Evolutionary conservation across 2,797 vertebrate species (phyloP).

Genomic region (Pyrocephalus nanus): DNA sequence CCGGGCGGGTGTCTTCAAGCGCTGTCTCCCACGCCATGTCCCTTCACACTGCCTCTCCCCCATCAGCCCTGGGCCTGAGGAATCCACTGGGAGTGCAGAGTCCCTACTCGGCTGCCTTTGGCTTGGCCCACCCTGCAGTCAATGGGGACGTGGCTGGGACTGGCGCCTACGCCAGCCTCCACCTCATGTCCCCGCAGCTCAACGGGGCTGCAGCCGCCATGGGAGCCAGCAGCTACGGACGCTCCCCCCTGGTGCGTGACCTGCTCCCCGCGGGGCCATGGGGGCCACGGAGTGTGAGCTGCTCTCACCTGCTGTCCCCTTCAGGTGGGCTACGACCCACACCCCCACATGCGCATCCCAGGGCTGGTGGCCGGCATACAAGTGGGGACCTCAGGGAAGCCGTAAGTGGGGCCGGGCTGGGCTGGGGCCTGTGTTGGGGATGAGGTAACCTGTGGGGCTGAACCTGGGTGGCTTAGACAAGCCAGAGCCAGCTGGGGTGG

Average conservation of each 20-base stretch:
- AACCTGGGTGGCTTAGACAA: accelerated
- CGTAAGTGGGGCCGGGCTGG: conserved; percentile 32
- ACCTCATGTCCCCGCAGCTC: conserved; percentile 85
- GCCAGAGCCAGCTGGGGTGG: no score
- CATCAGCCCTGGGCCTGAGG: conserved; percentile 84
- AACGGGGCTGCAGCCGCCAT: conserved; percentile 78
- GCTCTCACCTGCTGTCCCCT: neutral
- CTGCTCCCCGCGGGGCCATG: accelerated
- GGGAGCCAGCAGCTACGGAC: conserved; percentile 78
- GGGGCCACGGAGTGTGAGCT: accelerated
- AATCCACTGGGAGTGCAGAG: conserved; percentile 86
- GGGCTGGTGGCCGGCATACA: conserved; percentile 84
- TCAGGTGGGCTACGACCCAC: conserved; percentile 82
- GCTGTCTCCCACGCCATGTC: neutral
- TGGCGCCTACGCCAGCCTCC: conserved; percentile 80
- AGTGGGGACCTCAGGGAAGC: conserved; percentile 77
- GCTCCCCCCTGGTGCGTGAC: conserved; percentile 83
- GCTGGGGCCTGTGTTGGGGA: accelerated
- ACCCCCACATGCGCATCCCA: conserved; percentile 78
- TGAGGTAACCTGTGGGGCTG: accelerated
- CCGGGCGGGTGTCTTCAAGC: accelerated
- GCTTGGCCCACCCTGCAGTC: conserved; percentile 83
- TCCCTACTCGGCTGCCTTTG: conserved; percentile 85
- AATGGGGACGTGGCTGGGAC: conserved; percentile 85
- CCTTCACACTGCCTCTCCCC: neutral